Evolutionary conservation across 2,888 invertebrate genomes (phyloP).

Genomic region (Linnaemya vulpina): DNA sequence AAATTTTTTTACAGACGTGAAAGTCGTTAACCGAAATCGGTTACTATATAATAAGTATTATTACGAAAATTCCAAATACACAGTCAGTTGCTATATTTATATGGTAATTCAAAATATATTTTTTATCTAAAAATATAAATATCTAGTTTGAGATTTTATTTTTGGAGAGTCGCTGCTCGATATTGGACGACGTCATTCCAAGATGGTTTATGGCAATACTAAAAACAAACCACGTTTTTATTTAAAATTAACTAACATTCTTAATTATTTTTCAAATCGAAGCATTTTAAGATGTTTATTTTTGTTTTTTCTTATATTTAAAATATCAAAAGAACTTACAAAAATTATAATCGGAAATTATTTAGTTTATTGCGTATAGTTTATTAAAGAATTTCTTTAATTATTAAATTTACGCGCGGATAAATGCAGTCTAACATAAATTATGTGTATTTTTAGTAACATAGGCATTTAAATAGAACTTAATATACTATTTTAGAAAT

Average conservation of each 20-base stretch:
- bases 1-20: no score
- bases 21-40: no score
- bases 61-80: no score
- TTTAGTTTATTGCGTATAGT: conserved; percentile 56
- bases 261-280: conserved; percentile 39
- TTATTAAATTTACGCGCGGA: conserved; percentile 31
- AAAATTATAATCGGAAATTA: conserved; percentile 47
- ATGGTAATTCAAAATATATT: no score
- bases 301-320: conserved; percentile 27
- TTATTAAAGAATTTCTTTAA: conserved; percentile 4
- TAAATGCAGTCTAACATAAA: conserved; percentile 47
- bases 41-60: no score
- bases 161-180: no score
- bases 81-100: no score
- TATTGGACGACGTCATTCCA: no score
- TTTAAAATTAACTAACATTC: conserved; percentile 17
- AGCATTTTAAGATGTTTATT: conserved; percentile 53
- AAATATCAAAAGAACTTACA: conserved; percentile 57
- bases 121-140: no score
- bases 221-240: conserved; percentile 23
- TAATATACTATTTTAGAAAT: conserved; percentile 34
- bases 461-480: conserved; percentile 38
- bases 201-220: no score
- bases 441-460: conserved; percentile 26
- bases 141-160: no score